phyloP scores from a whole-genome alignment of 37 sponge, comb jelly and placozoan species.

The Halichondria panicea region DNA sequence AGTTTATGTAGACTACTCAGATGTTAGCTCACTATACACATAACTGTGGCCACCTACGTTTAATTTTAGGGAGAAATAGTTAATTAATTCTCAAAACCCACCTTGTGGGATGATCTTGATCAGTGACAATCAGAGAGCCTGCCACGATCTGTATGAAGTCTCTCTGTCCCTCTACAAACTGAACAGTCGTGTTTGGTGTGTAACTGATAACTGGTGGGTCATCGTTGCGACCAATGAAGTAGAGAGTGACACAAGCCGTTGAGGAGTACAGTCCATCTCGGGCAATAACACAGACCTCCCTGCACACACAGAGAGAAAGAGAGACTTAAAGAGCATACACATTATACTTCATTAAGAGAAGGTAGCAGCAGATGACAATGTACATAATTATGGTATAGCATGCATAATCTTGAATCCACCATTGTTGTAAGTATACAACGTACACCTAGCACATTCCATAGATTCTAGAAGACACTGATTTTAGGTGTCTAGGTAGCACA shows the following conservation, averaged over 20 bases:
- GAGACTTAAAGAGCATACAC: not conserved
- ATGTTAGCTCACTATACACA: no score
- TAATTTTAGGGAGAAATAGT: no score
- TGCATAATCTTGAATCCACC: not conserved
- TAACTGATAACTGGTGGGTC: slow-evolving; percentile 16
- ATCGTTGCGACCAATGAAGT: slow-evolving; percentile 35
- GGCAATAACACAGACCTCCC: slow-evolving; percentile 23
- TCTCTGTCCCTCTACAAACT: slow-evolving; percentile 24
- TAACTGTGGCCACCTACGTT: no score
- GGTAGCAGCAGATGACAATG: not conserved
- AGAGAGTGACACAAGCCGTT: slow-evolving; percentile 30
- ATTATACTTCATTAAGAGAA: not conserved
- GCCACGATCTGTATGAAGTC: slow-evolving; percentile 7
- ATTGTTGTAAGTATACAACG: not conserved
- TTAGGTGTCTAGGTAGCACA: not conserved
- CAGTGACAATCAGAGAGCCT: slow-evolving; percentile 9
- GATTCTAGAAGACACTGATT: not conserved
- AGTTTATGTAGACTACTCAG: no score
- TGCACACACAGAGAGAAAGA: not conserved
- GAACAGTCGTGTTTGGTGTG: not conserved
- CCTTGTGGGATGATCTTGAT: slow-evolving; percentile 46
- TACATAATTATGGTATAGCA: not conserved
- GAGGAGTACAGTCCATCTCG: not conserved
- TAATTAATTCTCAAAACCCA: not conserved
- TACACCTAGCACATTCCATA: not conserved